These are phyloP conservation scores for Microdon myrmicae DNA, from an alignment of 2,888 invertebrate species.

Conservation along the genomic window DNA sequence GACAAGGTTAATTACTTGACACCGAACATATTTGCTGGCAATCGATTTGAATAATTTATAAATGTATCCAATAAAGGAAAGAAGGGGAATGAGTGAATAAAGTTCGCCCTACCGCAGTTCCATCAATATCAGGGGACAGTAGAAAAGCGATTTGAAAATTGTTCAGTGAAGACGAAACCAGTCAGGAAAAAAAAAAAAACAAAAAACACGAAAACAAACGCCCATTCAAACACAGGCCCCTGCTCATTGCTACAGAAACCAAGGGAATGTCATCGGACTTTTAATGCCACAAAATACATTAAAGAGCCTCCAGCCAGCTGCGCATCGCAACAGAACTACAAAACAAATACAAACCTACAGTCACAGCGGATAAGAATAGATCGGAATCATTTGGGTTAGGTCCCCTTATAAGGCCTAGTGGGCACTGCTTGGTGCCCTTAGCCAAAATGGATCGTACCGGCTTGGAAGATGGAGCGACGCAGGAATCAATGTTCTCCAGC, in stretches of 20 bases:
- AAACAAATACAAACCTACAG: too few relatives aligned
- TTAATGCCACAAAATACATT: constrained; percentile 25
- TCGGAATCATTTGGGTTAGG: constrained; percentile 1
- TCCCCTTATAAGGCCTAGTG: too few relatives aligned
- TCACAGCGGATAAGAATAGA: constrained; percentile 7
- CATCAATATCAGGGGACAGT: constrained; percentile 16
- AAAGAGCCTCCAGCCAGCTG: constrained; percentile 28
- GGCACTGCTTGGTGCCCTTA: too few relatives aligned
- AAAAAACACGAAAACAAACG: constrained; percentile 1
- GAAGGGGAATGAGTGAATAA: background rate
- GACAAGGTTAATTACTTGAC: constrained; percentile 29
- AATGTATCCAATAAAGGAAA: background rate
- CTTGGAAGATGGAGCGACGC: constrained; percentile 22
- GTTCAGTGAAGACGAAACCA: too few relatives aligned
- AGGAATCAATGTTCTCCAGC: constrained; percentile 23
- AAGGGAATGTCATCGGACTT: constrained; percentile 31
- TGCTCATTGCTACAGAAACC: constrained; percentile 5
- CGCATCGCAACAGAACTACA: constrained; percentile 22
- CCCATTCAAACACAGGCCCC: too few relatives aligned
- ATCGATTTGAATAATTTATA: background rate
- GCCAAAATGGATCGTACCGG: too few relatives aligned
- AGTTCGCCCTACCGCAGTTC: constrained; percentile 18
- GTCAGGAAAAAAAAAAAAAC: constrained; percentile 2
- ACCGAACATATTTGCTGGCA: constrained; percentile 3
- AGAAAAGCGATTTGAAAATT: too few relatives aligned